Conservation (phyloP, 1,140 invertebrate genomes). For the Seison nebaliae region DNA sequence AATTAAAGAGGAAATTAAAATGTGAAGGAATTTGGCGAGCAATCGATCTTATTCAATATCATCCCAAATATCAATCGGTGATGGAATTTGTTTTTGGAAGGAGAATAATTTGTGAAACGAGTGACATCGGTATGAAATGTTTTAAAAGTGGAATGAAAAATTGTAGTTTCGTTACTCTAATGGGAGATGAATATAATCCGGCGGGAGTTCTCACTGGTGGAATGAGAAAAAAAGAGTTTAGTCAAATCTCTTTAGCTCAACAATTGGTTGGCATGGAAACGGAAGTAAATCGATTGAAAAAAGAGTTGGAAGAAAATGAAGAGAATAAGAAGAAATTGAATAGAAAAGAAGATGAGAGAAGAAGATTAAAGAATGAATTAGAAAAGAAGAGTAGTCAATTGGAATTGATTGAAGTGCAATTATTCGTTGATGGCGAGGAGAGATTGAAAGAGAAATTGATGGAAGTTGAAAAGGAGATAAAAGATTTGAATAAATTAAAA, state of each 20-base stretch:
- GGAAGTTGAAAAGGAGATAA: background rate
- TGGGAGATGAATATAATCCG: constrained; percentile 71
- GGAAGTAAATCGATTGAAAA: too few species aligned
- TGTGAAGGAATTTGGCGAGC: constrained; percentile 47
- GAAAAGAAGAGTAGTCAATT: constrained; percentile 29
- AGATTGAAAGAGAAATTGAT: too few species aligned
- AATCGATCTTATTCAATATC: constrained; percentile 50
- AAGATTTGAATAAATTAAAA: constrained; percentile 10
- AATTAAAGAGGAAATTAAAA: constrained; percentile 28
- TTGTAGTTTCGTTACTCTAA: constrained; percentile 60
- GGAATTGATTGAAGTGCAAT: constrained; percentile 18
- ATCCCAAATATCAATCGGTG: constrained; percentile 39
- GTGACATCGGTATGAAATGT: constrained; percentile 45
- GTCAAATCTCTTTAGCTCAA: too few species aligned
- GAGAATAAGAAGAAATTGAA: constrained; percentile 16
- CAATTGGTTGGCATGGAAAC: too few species aligned
- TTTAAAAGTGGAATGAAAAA: too few species aligned
- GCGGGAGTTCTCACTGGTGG: constrained; percentile 61
- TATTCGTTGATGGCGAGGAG: too few species aligned
- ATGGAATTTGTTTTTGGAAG: constrained; percentile 68
- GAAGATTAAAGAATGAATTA: constrained; percentile 32
- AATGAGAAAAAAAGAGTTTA: too few species aligned
- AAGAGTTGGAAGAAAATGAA: constrained; percentile 29
- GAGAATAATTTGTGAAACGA: constrained; percentile 51
- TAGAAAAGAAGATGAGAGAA: too few species aligned